Percentiles rank a stretch among this genome's conserved stretches.
Evolutionary conservation across 2,888 invertebrate species (phyloP).

Genomic region (Macaria notata): DNA sequence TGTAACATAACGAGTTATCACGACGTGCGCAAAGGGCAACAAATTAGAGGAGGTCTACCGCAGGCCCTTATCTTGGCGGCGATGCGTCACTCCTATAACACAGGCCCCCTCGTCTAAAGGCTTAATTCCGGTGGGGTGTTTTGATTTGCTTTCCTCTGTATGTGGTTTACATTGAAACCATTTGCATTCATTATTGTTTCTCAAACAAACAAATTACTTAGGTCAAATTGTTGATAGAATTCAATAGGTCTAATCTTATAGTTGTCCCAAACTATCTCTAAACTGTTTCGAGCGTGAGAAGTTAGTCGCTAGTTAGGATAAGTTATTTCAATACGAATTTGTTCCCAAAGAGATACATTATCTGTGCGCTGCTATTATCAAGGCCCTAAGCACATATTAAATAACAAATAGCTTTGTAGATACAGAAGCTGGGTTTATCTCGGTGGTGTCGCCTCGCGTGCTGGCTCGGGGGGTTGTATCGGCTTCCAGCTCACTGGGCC

Average conservation of each 20-base stretch:
- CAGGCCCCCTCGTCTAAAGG: constrained; percentile 47
- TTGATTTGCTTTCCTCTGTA: constrained; percentile 27
- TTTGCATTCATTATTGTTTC: constrained; percentile 12
- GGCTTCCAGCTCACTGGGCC: constrained; percentile 26
- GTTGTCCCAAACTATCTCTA: no score
- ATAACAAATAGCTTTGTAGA: constrained; percentile 58
- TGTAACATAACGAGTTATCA: constrained; percentile 58
- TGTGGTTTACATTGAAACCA: constrained; percentile 24
- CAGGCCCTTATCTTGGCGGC: constrained; percentile 50
- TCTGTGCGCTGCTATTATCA: constrained; percentile 12
- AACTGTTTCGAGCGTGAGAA: no score
- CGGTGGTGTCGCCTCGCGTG: constrained; percentile 32
- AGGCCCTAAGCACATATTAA: constrained; percentile 42
- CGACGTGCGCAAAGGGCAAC: constrained; percentile 65
- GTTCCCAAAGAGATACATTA: constrained; percentile 7
- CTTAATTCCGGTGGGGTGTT: constrained; percentile 49
- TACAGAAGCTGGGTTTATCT: constrained; percentile 45
- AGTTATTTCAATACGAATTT: no score
- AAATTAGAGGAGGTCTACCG: constrained; percentile 63
- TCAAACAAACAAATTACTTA: not conserved
- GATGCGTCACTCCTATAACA: constrained; percentile 45
- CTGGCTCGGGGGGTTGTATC: constrained; percentile 26
- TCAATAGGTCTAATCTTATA: not conserved
- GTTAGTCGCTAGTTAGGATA: no score
- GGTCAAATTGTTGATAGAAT: not conserved